Evolutionary conservation across 2,113 vertebrate genomes (phyloP), one percentile per base, ranked within the genome.

Genomic region (Semnornis frantzii): DNA sequence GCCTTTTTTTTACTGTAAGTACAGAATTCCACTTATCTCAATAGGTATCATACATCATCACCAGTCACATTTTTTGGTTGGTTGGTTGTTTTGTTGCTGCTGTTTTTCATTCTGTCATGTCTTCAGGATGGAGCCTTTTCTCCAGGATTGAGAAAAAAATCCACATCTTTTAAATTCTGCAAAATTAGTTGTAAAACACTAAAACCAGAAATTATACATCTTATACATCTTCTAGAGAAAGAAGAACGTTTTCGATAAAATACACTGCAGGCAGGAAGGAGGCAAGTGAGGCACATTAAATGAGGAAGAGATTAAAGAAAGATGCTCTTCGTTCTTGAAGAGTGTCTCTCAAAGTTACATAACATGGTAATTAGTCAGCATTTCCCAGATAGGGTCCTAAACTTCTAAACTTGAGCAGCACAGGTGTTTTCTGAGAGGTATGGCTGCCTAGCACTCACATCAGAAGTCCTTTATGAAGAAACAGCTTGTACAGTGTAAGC

Each of bases 41-140:
- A 15, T 0, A 59, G 4, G 10, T 86, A 46, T 34, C 0, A 0
- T 5, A 10, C 7, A 75, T 44, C 21, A 85, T 3, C 39, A 25
- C 12, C 64, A 72, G 5, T 79, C 1, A 62, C 0, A 24, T 50
- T 50, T 50, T 23, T 23, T 21, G 48, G 21, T 50, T 50, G 48
- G 48, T 50, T 50, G 21, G 21, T 44, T 44, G 21, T 50, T 52
- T 52, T 52, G 50, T 19, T 19, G 48, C 19, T 50, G 44, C 12
- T 60, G 12, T 6, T 73, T 63, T 84, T 48, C 37, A 48, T 34
- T 55, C 27, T 78, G 33, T 33, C 15, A 12, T 2, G 2, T 52
- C 31, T 68, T 85, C 73, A 72, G 18, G 10, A 78, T 64, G 3
- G 3, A 8, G 27, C 4, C 8, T 65, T 69, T 58, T 39, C 7